phyloP scores from a whole-genome alignment of 2,888 invertebrate species.

The Melanophora roralis region DNA sequence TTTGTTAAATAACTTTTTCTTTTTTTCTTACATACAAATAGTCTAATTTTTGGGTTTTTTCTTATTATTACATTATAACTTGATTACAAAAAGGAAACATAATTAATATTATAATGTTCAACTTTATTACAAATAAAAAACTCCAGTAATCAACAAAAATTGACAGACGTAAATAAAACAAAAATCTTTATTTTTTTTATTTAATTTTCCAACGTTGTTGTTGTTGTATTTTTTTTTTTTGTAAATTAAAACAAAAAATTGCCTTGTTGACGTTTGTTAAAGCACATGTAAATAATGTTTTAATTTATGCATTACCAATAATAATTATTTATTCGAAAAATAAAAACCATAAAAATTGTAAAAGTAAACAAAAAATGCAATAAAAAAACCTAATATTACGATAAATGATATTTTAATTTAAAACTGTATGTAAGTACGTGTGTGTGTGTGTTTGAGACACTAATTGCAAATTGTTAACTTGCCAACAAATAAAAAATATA shows the following conservation, averaged over 20 bases:
- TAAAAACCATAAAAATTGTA: conserved; percentile 15
- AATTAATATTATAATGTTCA: background rate
- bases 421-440: background rate
- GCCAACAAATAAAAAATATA: conserved; percentile 39
- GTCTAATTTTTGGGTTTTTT: too few relatives aligned
- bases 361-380: conserved; percentile 26
- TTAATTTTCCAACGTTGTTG: background rate
- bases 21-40: too few relatives aligned
- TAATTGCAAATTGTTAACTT: conserved; percentile 42
- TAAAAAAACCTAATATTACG: background rate
- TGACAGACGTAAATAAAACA: too few relatives aligned
- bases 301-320: conserved; percentile 36
- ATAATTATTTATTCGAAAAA: too few relatives aligned
- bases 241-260: conserved; percentile 39
- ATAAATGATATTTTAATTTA: conserved; percentile 18
- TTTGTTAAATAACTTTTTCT: too few relatives aligned
- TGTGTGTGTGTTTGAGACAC: conserved; percentile 15
- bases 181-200: background rate
- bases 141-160: conserved; percentile 4
- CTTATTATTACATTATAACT: too few relatives aligned
- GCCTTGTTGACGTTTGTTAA: conserved; percentile 61
- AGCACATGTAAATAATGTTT: conserved; percentile 57
- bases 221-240: conserved; percentile 1
- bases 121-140: conserved; percentile 5
- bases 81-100: background rate